Conservation (phyloP, 2,113 vertebrate species). For the Probosciger aterrimus region DNA sequence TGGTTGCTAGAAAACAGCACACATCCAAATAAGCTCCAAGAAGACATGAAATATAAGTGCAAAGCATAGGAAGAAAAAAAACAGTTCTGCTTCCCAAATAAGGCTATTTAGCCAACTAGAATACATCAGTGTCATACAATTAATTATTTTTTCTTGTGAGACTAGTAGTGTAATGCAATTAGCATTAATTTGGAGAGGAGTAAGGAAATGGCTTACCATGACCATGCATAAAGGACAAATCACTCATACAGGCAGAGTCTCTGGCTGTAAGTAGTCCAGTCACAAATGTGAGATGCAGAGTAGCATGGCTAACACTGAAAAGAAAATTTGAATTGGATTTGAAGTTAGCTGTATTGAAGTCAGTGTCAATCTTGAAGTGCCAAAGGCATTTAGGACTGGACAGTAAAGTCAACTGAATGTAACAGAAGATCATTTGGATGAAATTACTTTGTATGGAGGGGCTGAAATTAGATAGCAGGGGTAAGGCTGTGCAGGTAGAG, state of each 20-base stretch:
- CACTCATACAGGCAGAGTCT: neutral
- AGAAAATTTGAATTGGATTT: neutral
- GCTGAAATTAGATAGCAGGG: neutral
- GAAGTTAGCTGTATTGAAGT: neutral
- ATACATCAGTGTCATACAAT: neutral
- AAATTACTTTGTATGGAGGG: neutral
- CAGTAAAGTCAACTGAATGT: neutral
- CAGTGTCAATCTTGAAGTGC: neutral
- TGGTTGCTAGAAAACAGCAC: too few relatives aligned
- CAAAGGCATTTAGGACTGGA: neutral
- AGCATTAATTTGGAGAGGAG: neutral
- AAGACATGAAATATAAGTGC: neutral
- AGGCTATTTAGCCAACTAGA: neutral
- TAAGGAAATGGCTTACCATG: neutral
- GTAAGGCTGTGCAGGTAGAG: neutral
- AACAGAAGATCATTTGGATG: neutral
- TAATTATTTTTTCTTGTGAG: neutral
- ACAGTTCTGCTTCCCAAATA: neutral
- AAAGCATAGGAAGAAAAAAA: neutral
- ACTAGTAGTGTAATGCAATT: neutral
- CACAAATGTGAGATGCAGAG: neutral
- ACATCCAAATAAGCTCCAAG: neutral
- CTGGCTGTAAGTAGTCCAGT: neutral
- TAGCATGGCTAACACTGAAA: neutral
- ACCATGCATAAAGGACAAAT: neutral